Evolutionary conservation across 2,797 vertebrate genomes (phyloP).

Genomic region (Dallia pectoralis): DNA sequence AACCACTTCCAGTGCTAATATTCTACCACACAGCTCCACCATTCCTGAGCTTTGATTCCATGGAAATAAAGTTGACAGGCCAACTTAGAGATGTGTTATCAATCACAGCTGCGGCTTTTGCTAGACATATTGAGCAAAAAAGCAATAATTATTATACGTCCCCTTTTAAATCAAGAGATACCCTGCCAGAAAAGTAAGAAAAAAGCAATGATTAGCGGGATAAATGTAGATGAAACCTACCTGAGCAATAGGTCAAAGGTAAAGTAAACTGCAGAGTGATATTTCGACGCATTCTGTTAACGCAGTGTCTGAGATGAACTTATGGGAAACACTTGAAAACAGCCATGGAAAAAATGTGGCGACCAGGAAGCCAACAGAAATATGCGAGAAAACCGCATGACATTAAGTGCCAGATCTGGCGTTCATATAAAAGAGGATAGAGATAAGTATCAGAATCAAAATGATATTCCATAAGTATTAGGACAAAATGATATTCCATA

Average conservation of each 20-base stretch:
- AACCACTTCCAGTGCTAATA: conserved; percentile 19
- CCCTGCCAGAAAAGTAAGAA: no score
- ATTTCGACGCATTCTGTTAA: conserved; percentile 6
- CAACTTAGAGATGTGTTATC: not conserved
- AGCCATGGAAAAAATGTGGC: not conserved
- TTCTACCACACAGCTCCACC: conserved; percentile 3
- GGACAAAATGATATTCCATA: not conserved
- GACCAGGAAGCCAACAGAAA: not conserved
- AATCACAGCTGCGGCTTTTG: not conserved
- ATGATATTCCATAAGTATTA: conserved; percentile 6
- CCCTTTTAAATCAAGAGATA: no score
- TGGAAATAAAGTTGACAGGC: conserved; percentile 17
- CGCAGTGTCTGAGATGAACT: conserved; percentile 6
- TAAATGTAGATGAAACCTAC: no score
- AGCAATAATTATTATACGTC: no score
- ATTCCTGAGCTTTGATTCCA: conserved; percentile 37
- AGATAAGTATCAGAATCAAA: no score
- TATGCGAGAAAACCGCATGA: not conserved
- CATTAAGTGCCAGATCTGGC: not conserved
- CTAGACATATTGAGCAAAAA: not conserved
- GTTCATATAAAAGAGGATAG: not conserved
- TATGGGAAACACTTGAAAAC: not conserved
- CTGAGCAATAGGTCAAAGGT: no score
- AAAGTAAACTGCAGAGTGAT: not conserved
- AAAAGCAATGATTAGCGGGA: no score